phyloP scores from a whole-genome alignment of 2,113 vertebrate genomes.

The Onychostruthus taczanowskii region DNA sequence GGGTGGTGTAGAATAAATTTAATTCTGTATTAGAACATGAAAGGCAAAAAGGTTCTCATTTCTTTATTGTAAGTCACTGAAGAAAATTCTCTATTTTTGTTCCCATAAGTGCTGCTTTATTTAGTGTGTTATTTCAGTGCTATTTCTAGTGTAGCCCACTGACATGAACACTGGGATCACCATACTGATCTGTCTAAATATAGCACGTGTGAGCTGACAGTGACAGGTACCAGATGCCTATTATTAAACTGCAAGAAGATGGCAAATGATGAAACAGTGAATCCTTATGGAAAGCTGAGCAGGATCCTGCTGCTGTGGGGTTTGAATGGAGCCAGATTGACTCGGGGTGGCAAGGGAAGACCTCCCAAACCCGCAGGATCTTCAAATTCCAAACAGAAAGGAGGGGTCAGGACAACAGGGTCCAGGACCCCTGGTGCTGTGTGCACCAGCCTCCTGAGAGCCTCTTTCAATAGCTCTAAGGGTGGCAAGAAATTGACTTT shows the following conservation, averaged over 20 bases:
- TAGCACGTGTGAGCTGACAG: background rate
- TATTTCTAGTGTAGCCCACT: background rate
- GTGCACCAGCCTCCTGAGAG: background rate
- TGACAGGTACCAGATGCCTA: background rate
- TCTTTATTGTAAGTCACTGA: background rate
- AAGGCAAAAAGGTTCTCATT: background rate
- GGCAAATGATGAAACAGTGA: background rate
- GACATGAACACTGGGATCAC: background rate
- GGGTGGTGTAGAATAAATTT: background rate
- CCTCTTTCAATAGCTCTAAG: background rate
- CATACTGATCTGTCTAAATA: background rate
- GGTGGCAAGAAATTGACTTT: background rate
- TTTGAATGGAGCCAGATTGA: background rate
- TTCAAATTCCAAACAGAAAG: background rate
- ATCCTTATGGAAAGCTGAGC: background rate
- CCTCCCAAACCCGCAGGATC: background rate
- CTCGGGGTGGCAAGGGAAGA: background rate
- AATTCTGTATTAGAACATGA: background rate
- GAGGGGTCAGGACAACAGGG: background rate
- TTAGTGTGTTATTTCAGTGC: background rate
- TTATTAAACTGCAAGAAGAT: background rate
- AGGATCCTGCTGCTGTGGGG: accelerated
- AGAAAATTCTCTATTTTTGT: background rate
- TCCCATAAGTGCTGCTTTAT: background rate
- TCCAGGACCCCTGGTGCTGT: accelerated